Base-by-base conservation (phyloP, 2,797 vertebrate genomes). In the Linurgus olivaceus region DNA sequence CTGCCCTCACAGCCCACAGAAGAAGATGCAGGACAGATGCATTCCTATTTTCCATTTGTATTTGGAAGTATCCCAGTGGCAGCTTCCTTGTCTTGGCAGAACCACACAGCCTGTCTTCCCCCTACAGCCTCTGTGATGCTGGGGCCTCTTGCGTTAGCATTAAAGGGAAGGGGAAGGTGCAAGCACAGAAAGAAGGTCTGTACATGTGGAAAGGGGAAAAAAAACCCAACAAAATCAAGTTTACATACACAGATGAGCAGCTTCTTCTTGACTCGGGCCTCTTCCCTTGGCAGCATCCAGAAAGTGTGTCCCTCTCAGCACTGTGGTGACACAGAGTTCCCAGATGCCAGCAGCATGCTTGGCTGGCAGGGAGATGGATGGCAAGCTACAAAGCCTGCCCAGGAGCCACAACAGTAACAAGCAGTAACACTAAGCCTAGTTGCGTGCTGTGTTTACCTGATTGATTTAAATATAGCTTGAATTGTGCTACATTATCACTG, bases 171-270 rank as follows among this genome's bases (percentile, higher is more conserved):
- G 17, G 13, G 9, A 79, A 63, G 29, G 18, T 38, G 5, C 25
- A 76, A 42, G 45, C 20, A 38, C 19, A 55, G 13, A 14, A 54
- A 11, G 18, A 54, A 13, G 24, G 8, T 21, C 0, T 0, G 26
- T 51, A 35, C 17, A 20, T 38, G 9, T 38, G 52, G 42, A 4
- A 21, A 26, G 6, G 23, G 4, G 24, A 29, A 24, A 29, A 6
- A 17, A 9, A 37, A 8, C 13, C 8, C 19, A 54, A 19, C 31
- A 71, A 86, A 92, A 86, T 44, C 29, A 24, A 15, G 9, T 80
- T 80, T 31, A 59, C 2, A 2, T 8, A 10, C 0, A 1, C 4
- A 62, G 12, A 2, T 8, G 13, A 0, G 1, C 4, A 66, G 10
- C 51, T 84, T 33, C 19, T 68, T 84, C 28, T 61, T 68, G 26